Percentiles rank a stretch among this genome's conserved stretches.
Evolutionary conservation across 53 echinoderm and acorn worm genomes (phyloP).

Genomic region (Paelopatides confundens): DNA sequence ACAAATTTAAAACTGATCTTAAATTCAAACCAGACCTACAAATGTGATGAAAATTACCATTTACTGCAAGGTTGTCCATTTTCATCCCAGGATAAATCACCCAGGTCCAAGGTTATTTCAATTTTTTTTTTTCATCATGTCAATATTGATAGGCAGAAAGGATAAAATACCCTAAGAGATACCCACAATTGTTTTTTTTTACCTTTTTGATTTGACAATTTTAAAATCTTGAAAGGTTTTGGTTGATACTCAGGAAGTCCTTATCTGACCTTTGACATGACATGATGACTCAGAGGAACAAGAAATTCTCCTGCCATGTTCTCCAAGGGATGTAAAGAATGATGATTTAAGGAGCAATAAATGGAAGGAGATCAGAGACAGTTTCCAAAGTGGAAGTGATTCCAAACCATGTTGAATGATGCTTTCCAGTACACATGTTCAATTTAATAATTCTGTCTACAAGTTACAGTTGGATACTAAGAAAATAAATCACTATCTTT

Average conservation of each 20-base stretch:
- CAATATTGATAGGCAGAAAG: background rate
- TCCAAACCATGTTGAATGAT: background rate
- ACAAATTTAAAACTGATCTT: background rate
- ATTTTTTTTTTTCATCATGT: background rate
- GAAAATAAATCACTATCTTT: no score
- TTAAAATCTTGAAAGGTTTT: background rate
- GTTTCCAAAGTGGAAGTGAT: background rate
- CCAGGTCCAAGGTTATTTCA: background rate
- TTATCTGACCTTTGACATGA: background rate
- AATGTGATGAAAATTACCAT: constrained; percentile 21
- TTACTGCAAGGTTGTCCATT: constrained; percentile 7
- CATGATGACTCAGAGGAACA: background rate
- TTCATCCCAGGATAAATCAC: constrained; percentile 24
- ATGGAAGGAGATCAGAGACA: background rate
- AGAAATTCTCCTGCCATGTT: background rate
- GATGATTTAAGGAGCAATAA: background rate
- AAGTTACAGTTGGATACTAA: no score
- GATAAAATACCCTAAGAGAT: background rate
- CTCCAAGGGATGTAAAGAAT: background rate
- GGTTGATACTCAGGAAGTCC: constrained; percentile 15
- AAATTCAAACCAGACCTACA: constrained; percentile 34
- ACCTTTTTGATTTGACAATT: background rate
- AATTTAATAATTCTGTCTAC: no score
- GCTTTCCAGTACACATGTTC: background rate
- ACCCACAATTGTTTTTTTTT: background rate